Evolutionary conservation across 2,113 vertebrate genomes (phyloP).

Genomic region (Anolis sagrei): DNA sequence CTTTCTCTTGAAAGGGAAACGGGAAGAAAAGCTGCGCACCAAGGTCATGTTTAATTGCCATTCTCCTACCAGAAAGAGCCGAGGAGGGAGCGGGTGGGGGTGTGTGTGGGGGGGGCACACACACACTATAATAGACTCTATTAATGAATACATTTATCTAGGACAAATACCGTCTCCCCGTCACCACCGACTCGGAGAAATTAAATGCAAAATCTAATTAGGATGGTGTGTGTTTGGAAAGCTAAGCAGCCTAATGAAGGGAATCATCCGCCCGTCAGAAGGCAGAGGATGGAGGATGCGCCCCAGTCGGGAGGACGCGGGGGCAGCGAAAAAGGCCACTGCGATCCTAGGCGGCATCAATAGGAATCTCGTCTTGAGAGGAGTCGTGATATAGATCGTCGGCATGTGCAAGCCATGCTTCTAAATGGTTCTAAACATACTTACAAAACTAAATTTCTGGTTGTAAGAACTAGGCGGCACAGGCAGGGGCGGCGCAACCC

Average conservation of each 20-base stretch:
- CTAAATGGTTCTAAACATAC: too few relatives aligned
- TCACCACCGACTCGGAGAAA: constrained; percentile 28
- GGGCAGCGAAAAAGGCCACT: too few relatives aligned
- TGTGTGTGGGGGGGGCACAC: constrained; percentile 7
- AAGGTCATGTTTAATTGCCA: constrained; percentile 14
- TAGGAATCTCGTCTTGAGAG: too few relatives aligned
- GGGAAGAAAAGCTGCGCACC: not conserved
- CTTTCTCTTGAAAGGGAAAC: too few relatives aligned
- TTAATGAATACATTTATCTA: constrained; percentile 35
- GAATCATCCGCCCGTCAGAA: not conserved
- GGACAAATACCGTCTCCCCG: constrained; percentile 12
- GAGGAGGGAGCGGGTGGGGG: too few relatives aligned
- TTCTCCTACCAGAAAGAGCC: not conserved
- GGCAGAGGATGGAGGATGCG: not conserved
- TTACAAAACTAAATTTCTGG: too few relatives aligned
- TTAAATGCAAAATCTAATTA: constrained; percentile 45
- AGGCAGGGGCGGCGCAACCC: too few relatives aligned
- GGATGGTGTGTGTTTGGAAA: constrained; percentile 33
- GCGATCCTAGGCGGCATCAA: too few relatives aligned
- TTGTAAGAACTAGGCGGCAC: too few relatives aligned
- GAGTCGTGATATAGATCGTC: too few relatives aligned
- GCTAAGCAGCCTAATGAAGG: constrained; percentile 15
- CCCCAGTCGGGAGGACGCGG: too few relatives aligned
- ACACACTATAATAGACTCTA: constrained; percentile 3
- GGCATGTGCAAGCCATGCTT: too few relatives aligned